Evolutionary conservation across 2,888 invertebrate genomes (phyloP), one percentile per base, ranked within the genome.

Genomic region (Schizaphis graminum): DNA sequence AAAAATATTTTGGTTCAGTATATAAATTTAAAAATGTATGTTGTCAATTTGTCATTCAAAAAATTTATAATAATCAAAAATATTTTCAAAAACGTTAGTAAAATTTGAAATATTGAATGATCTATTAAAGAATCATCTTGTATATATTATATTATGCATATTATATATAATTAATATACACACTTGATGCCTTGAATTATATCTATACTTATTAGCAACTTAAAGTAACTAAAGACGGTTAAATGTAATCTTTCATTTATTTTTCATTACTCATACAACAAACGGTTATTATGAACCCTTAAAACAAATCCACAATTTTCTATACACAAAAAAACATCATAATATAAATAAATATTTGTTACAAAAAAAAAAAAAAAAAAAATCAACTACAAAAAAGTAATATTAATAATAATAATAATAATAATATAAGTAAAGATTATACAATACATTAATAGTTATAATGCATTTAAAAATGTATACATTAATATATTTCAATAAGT

Each of bases 271-370:
- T 94, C 56, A 89, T 85, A 85, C 93, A 94, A 94, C 89, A 94
- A 94, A 90, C 57, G 94, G 94, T 94, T 94, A 94, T 90, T 94
- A 49, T 86, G 84, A 94, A 90, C 94, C 89, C 94, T 94, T 92
- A 89, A 89, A 90, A 94, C 85, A 90, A 85, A 93, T 89, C 90
- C 94, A 91, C 57, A 91, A 61, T 47, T 47, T 49, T 85, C 57
- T 93, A 91, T 86, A 86, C 85, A 90, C 7, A 85, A 86, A 90
- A 85, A 89, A 56, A 89, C 56, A n/a, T 61, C 28, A 61, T 67
- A 67, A 26, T 35, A 35, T 85, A 89, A 89, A 93, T 93, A 93
- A 93, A 93, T 93, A 94, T 90, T 90, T 89, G 85, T 89, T 89
- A 56, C 89, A 67, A 7, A 77, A 92, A 88, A 67, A 87, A 89